Base-by-base conservation (phyloP, 2,113 vertebrate species). In the Ptyas mucosa region DNA sequence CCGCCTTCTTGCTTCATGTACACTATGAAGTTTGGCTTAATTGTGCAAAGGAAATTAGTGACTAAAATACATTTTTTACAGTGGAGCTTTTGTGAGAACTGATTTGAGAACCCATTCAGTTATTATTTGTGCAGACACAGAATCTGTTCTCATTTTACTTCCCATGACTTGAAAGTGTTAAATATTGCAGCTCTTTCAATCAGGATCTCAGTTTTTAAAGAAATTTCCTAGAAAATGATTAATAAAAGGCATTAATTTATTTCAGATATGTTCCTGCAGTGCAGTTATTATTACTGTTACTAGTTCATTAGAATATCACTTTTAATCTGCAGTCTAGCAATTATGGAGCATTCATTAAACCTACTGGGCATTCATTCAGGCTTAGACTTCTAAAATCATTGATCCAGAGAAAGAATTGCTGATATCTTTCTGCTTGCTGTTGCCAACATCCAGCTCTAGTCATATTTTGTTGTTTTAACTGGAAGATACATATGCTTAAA, bases 131-230 rank as follows among this genome's bases (percentile, higher is more conserved):
- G 88, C 43, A 94, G 91, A 8, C 87, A 3, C 6, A 24, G 21
- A 20, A 1, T 51, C 49, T 26, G 9, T 18, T 58, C 10, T 87
- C 24, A 0, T 1, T 1, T 94, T 88, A 54, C 85, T 61, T 46
- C 34, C 92, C 57, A 1, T 54, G 29, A 20, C 87, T 34, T 29
- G 94, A 91, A 95, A 95, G 92, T 94, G 94, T 64, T 26, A 94
- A 93, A 94, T 97, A 94, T 5, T 96, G 95, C 91, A 93, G 24
- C 21, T 89, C 26, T 34, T 90, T 51, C 91, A 14, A 57, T 87
- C 3, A 52, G 85, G 34, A 29, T n/a, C 43, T 43, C 18, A 88
- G 87, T 87, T 86, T 81, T 75, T 88, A 61, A 85, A 6, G 0
- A 5, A 52, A 54, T 21, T 90, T 90, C 34, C 69, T 58, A 92